Conservation (phyloP, 2,888 invertebrate genomes). For the Drosophila macrospina region DNA sequence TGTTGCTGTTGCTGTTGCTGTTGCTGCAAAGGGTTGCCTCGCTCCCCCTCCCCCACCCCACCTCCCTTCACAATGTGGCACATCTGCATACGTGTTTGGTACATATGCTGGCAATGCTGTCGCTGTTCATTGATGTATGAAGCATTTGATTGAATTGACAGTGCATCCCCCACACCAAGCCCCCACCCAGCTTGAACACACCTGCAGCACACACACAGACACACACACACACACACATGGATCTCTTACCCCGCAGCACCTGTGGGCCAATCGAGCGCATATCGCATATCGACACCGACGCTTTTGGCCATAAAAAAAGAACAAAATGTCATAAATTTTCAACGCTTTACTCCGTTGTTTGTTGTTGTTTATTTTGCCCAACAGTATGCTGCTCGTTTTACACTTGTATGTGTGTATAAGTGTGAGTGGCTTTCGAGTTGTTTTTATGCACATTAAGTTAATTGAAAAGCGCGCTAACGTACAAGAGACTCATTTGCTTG, state of each 20-base stretch:
- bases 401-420: slow-evolving; percentile 5
- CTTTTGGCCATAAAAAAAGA: slow-evolving; percentile 68
- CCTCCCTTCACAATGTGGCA: slow-evolving; percentile 16
- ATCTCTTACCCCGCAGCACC: slow-evolving; percentile 19
- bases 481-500: slow-evolving; percentile 60
- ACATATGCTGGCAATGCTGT: slow-evolving; percentile 44
- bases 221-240: slow-evolving; percentile 3
- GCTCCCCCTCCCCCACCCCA: not conserved
- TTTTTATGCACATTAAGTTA: slow-evolving; percentile 77
- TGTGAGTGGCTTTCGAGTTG: slow-evolving; percentile 23
- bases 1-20: not conserved
- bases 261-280: slow-evolving; percentile 77
- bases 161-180: slow-evolving; percentile 37
- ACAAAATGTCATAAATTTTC: slow-evolving; percentile 78
- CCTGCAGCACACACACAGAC: slow-evolving; percentile 12
- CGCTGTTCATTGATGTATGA: slow-evolving; percentile 77
- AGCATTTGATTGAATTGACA: slow-evolving; percentile 82
- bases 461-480: slow-evolving; percentile 70
- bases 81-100: slow-evolving; percentile 44
- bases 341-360: slow-evolving; percentile 49
- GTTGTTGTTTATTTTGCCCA: slow-evolving; percentile 9
- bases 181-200: slow-evolving; percentile 12
- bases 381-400: slow-evolving; percentile 6
- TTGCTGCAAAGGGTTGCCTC: slow-evolving; percentile 39
- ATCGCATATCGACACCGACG: slow-evolving; percentile 67